A percentile compares a stretch with the other conserved stretches of the same genome.
These are phyloP conservation scores for Eupithecia pulchellata DNA, from an alignment of 2,888 invertebrate species.

Conservation along the genomic window DNA sequence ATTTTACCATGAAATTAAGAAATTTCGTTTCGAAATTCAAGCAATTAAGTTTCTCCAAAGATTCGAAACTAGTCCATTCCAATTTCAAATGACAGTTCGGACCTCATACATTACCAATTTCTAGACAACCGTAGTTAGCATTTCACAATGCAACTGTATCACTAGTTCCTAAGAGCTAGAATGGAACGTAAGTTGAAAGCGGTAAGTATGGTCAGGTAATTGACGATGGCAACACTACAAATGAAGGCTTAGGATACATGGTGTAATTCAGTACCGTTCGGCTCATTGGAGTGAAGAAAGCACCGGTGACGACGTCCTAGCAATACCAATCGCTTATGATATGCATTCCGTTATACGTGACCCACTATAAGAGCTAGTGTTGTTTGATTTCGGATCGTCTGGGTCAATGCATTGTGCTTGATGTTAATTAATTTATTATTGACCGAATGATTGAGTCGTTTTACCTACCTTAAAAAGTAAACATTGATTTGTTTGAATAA, in stretches of 20 bases:
- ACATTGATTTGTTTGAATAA: neutral
- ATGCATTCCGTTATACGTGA: slow-evolving; percentile 63
- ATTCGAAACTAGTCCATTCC: slow-evolving; percentile 57
- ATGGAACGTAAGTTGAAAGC: slow-evolving; percentile 40
- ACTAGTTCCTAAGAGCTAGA: slow-evolving; percentile 28
- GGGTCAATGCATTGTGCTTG: slow-evolving; percentile 24
- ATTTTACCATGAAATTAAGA: slow-evolving; percentile 6
- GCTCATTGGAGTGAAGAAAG: slow-evolving; percentile 82
- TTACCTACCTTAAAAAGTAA: neutral
- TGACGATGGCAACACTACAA: slow-evolving; percentile 77
- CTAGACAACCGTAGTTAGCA: slow-evolving; percentile 60
- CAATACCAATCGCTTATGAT: slow-evolving; percentile 83
- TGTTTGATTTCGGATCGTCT: slow-evolving; percentile 44
- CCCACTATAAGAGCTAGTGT: slow-evolving; percentile 55
- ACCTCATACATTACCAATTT: slow-evolving; percentile 68
- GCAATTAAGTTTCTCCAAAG: slow-evolving; percentile 69
- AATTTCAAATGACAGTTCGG: slow-evolving; percentile 60
- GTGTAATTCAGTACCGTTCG: slow-evolving; percentile 82
- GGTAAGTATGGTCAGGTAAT: slow-evolving; percentile 58
- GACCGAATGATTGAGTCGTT: neutral
- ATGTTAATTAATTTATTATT: slow-evolving; percentile 4
- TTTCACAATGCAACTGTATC: slow-evolving; percentile 30
- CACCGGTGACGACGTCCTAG: slow-evolving; percentile 77
- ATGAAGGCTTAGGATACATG: slow-evolving; percentile 72
- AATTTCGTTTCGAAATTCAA: slow-evolving; percentile 17